phyloP scores from a whole-genome alignment of 2,888 invertebrate genomes.

The Cerastis rubricosa region DNA sequence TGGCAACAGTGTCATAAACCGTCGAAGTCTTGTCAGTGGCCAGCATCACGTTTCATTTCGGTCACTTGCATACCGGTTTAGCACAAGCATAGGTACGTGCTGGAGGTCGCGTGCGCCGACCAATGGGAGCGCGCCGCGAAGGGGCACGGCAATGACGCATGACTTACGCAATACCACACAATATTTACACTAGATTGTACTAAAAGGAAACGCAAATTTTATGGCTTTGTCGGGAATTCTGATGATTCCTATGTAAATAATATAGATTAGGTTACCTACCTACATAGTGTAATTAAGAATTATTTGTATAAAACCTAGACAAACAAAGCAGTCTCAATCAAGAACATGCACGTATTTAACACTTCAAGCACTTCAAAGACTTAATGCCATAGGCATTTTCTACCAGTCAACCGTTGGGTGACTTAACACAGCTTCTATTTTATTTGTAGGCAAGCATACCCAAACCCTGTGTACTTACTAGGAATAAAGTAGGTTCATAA shows the following conservation, averaged over 20 bases:
- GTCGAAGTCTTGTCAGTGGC: background rate
- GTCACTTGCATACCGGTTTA: slow-evolving; percentile 41
- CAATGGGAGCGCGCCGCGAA: slow-evolving; percentile 73
- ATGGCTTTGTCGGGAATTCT: slow-evolving; percentile 15
- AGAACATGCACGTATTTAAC: background rate
- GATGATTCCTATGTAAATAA: background rate
- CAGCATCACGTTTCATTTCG: slow-evolving; percentile 54
- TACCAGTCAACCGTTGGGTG: too few species aligned
- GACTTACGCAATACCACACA: slow-evolving; percentile 75
- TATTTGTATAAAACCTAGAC: background rate
- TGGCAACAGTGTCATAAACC: slow-evolving; percentile 22
- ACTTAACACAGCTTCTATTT: too few species aligned
- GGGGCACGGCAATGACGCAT: slow-evolving; percentile 84
- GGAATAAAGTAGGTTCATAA: background rate
- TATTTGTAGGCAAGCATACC: too few species aligned
- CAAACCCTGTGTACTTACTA: too few species aligned
- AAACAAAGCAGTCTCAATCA: background rate
- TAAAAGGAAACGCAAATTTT: slow-evolving; percentile 25
- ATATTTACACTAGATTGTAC: slow-evolving; percentile 57
- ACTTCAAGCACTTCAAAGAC: too few species aligned
- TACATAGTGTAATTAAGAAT: background rate
- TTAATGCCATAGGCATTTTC: too few species aligned
- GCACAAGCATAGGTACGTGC: slow-evolving; percentile 61
- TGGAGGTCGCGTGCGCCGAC: slow-evolving; percentile 73
- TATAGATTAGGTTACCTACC: background rate